phyloP scores from a whole-genome alignment of 2,888 invertebrate genomes.

The Acanthosoma haemorrhoidale region DNA sequence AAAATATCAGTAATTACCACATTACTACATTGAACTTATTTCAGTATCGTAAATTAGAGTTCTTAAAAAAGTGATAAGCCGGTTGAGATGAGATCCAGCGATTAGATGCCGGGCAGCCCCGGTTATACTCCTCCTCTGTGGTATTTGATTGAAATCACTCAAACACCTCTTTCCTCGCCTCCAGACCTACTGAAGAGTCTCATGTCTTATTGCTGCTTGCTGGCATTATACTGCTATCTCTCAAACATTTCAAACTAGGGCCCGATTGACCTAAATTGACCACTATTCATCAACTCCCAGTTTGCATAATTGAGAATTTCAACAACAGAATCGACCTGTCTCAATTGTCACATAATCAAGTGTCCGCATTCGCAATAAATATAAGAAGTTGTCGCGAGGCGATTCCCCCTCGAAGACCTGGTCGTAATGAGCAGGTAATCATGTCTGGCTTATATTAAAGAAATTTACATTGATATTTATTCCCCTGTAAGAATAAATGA shows the following conservation, averaged over 20 bases:
- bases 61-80: background rate
- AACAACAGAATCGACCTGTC: no score
- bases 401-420: background rate
- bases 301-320: no score
- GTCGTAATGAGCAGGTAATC: background rate
- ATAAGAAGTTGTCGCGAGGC: background rate
- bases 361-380: no score
- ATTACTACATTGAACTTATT: no score
- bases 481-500: no score
- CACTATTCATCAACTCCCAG: no score
- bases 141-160: conserved; percentile 14
- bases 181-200: background rate
- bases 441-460: background rate
- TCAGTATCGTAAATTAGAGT: no score
- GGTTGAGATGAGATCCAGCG: background rate
- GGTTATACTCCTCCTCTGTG: background rate
- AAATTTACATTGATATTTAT: conserved; percentile 3
- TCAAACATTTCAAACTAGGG: no score
- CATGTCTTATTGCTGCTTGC: conserved; percentile 11
- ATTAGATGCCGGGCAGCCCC: background rate
- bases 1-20: no score
- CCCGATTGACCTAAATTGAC: no score
- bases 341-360: no score
- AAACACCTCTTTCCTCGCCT: conserved; percentile 12
- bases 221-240: no score